Percentiles rank a stretch among this genome's conserved stretches.
These are phyloP conservation scores for Epicampocera succincta DNA, from an alignment of 2,888 invertebrate genomes.

Conservation along the genomic window DNA sequence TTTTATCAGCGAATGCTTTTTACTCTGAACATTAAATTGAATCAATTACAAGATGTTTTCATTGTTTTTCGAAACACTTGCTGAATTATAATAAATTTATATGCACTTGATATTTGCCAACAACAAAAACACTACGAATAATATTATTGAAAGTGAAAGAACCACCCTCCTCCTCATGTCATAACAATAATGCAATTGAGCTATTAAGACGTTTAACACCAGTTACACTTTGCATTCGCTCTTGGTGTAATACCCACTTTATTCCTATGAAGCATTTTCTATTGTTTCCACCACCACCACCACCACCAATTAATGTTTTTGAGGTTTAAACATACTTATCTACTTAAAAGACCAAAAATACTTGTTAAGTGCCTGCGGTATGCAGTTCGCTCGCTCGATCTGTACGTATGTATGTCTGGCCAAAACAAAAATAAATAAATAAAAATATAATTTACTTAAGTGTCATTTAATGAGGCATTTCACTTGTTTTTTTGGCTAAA, in stretches of 20 bases:
- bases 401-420: background rate
- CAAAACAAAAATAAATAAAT: constrained; percentile 25
- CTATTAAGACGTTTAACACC: constrained; percentile 59
- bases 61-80: constrained; percentile 71
- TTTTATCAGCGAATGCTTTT: constrained; percentile 72
- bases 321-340: constrained; percentile 59
- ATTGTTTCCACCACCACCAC: constrained; percentile 26
- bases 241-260: background rate
- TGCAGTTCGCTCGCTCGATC: constrained; percentile 39
- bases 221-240: constrained; percentile 43
- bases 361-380: constrained; percentile 61
- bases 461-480: constrained; percentile 68
- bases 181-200: constrained; percentile 65
- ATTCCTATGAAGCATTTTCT: constrained; percentile 1
- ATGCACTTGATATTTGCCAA: constrained; percentile 69
- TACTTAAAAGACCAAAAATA: constrained; percentile 53
- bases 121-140: constrained; percentile 35
- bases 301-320: constrained; percentile 44
- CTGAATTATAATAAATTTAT: constrained; percentile 72
- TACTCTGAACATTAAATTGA: constrained; percentile 60
- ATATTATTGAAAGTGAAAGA: constrained; percentile 43
- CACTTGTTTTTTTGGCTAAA: constrained; percentile 32
- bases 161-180: constrained; percentile 52
- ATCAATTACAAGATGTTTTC: constrained; percentile 65
- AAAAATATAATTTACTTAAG: constrained; percentile 69